Conservation (phyloP, 2,797 vertebrate species). For the Hipposideros larvatus region DNA sequence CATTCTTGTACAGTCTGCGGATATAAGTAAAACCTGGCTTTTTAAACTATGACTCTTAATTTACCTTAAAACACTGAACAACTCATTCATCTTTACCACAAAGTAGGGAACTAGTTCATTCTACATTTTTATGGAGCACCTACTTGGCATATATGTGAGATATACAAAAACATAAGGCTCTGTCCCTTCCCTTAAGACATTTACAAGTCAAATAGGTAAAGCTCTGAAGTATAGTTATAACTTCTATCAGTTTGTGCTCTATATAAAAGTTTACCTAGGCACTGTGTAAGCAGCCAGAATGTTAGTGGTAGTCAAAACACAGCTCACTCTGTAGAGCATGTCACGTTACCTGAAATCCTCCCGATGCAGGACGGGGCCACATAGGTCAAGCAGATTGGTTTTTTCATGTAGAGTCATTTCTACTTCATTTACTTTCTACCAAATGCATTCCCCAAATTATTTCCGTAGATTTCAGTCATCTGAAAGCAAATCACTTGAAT, state of each 20-base stretch:
- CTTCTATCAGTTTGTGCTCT: not conserved
- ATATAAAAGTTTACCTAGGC: not conserved
- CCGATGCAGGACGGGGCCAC: not conserved
- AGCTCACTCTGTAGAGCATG: not conserved
- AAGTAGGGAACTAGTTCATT: not conserved
- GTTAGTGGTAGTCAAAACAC: not conserved
- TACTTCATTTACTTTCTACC: constrained; percentile 33
- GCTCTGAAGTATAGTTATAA: not conserved
- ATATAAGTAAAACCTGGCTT: constrained; percentile 2
- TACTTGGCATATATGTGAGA: not conserved
- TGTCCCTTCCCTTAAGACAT: constrained; percentile 18
- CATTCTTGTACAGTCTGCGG: not conserved
- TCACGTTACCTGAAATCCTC: not conserved
- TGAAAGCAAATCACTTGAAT: constrained; percentile 65
- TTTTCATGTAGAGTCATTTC: constrained; percentile 34
- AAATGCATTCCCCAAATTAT: constrained; percentile 1
- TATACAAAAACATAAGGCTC: not conserved
- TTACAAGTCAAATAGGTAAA: constrained; percentile 47
- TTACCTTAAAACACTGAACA: constrained; percentile 7
- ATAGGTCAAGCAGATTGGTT: not conserved
- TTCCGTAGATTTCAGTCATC: constrained; percentile 61
- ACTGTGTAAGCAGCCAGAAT: not conserved
- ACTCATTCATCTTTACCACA: not conserved
- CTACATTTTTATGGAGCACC: not conserved
- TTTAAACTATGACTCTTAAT: not conserved